These are phyloP conservation scores for Folsomia candida DNA, from an alignment of 2,888 invertebrate species.

Conservation along the genomic window DNA sequence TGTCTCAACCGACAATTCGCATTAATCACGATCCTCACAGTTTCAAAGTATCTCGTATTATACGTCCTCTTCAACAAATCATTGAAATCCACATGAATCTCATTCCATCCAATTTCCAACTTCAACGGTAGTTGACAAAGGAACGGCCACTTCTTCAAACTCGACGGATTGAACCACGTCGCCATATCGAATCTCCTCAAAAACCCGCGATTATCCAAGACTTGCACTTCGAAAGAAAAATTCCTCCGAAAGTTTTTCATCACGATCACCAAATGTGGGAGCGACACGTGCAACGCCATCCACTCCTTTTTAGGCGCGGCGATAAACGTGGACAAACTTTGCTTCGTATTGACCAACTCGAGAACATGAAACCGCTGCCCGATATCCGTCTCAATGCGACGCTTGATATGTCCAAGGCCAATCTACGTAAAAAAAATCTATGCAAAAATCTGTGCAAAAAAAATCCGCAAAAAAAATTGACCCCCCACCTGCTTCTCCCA, in stretches of 20 bases:
- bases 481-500: slow-evolving; percentile 46
- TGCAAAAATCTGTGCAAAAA: background rate
- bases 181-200: slow-evolving; percentile 39
- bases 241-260: slow-evolving; percentile 44
- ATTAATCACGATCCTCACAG: slow-evolving; percentile 42
- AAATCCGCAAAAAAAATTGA: background rate
- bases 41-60: slow-evolving; percentile 40
- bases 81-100: slow-evolving; percentile 44
- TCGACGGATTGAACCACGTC: slow-evolving; percentile 30
- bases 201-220: slow-evolving; percentile 41
- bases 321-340: slow-evolving; percentile 32
- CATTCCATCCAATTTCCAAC: slow-evolving; percentile 49
- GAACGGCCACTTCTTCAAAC: slow-evolving; percentile 31
- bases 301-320: slow-evolving; percentile 24
- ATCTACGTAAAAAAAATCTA: slow-evolving; percentile 13
- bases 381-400: slow-evolving; percentile 28
- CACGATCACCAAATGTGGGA: slow-evolving; percentile 44
- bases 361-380: slow-evolving; percentile 26
- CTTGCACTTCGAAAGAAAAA: slow-evolving; percentile 46
- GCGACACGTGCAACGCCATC: slow-evolving; percentile 36
- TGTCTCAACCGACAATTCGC: slow-evolving; percentile 47
- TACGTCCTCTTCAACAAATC: slow-evolving; percentile 42
- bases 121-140: slow-evolving; percentile 41
- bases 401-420: slow-evolving; percentile 32
- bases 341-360: slow-evolving; percentile 27